Evolutionary conservation across 92 coral and sea anemone species (phyloP).

Genomic region (Palythoa grandiflora): DNA sequence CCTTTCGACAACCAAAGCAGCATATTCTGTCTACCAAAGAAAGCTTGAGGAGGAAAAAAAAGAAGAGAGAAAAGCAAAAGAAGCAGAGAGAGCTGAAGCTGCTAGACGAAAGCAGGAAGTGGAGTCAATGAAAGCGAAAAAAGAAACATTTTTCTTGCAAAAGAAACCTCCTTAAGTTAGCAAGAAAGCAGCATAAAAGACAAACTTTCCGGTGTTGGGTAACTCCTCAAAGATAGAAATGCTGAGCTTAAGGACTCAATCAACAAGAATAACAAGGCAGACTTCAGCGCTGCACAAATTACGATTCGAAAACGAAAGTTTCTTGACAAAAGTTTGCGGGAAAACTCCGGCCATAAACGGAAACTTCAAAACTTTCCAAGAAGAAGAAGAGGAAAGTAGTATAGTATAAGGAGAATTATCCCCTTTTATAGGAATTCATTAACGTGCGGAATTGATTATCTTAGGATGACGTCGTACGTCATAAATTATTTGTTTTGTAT

Average conservation of each 20-base stretch:
- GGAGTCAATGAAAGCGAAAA: slow-evolving; percentile 24
- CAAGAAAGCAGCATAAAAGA: slow-evolving; percentile 17
- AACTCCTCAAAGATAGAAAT: neutral
- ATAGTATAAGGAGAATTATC: too few species aligned
- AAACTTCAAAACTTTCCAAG: neutral
- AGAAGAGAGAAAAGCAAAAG: slow-evolving; percentile 32
- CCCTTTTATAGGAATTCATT: too few species aligned
- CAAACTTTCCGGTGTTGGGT: slow-evolving; percentile 42
- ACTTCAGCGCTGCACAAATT: too few species aligned
- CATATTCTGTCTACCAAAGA: slow-evolving; percentile 42
- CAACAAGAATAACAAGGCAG: too few species aligned
- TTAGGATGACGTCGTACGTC: too few species aligned
- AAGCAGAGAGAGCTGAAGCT: slow-evolving; percentile 41
- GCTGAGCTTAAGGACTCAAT: too few species aligned
- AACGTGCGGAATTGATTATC: too few species aligned
- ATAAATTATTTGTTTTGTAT: too few species aligned
- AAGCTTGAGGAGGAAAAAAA: slow-evolving; percentile 27
- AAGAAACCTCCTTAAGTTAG: slow-evolving; percentile 16
- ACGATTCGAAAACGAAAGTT: neutral
- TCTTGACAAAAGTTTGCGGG: neutral
- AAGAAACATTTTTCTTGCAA: slow-evolving; percentile 34
- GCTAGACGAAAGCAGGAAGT: slow-evolving; percentile 42
- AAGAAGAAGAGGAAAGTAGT: neutral
- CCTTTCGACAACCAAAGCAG: neutral
- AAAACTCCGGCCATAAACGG: neutral